Percentiles rank a stretch among this genome's conserved stretches.
Conservation (phyloP, 2,888 invertebrate genomes). For the Hydrotaea cyrtoneurina region DNA sequence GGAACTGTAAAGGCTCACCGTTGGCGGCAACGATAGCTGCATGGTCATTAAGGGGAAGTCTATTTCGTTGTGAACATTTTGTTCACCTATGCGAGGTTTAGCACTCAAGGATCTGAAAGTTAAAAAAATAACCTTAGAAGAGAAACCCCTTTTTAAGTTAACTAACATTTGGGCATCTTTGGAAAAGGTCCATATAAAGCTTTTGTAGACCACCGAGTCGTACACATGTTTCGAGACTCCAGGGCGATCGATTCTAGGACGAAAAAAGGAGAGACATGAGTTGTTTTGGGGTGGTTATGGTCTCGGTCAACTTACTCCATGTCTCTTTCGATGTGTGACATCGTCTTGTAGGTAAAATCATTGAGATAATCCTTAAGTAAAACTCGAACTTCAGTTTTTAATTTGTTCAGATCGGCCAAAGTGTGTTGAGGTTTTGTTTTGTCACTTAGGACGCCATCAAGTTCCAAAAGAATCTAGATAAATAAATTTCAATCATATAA, state of each 20-base stretch:
- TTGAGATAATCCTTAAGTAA: constrained; percentile 77
- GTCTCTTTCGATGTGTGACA: constrained; percentile 80
- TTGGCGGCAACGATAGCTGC: constrained; percentile 80
- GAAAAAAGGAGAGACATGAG: too few relatives aligned
- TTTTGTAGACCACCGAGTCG: constrained; percentile 78
- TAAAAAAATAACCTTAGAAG: too few relatives aligned
- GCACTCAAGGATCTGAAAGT: constrained; percentile 72
- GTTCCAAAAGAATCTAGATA: constrained; percentile 78
- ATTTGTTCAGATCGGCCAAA: constrained; percentile 74
- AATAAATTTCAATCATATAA: background rate
- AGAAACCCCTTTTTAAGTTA: too few relatives aligned
- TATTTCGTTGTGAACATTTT: constrained; percentile 79
- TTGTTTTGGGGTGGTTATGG: too few relatives aligned
- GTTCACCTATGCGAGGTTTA: constrained; percentile 77
- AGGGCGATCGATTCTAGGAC: constrained; percentile 75
- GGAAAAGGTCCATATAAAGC: constrained; percentile 78
- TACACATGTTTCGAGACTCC: constrained; percentile 79
- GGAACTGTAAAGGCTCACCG: constrained; percentile 79
- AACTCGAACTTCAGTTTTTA: constrained; percentile 78
- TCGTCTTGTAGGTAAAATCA: constrained; percentile 79
- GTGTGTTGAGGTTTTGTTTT: constrained; percentile 71
- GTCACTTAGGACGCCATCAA: constrained; percentile 76
- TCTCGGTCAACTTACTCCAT: constrained; percentile 77
- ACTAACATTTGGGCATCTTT: constrained; percentile 78
- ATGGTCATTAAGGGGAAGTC: constrained; percentile 81